phyloP scores from a whole-genome alignment of 2,797 vertebrate species.

The Nasua narica region DNA sequence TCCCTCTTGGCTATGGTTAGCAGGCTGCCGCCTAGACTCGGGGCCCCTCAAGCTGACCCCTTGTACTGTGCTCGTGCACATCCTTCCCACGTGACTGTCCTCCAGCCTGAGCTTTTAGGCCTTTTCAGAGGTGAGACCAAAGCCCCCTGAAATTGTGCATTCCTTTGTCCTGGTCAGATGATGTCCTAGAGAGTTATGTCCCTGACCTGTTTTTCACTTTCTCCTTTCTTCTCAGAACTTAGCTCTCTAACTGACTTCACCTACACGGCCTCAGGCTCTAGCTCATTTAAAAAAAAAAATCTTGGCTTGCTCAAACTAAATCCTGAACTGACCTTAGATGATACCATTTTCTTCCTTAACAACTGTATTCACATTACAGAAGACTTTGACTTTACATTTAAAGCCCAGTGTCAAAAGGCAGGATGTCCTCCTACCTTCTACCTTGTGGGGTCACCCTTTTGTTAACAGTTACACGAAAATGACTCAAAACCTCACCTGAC shows the following conservation, averaged over 20 bases:
- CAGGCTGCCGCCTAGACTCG: not conserved
- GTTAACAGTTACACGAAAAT: not conserved
- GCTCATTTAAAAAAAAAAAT: not conserved
- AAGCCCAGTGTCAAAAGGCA: constrained; percentile 37
- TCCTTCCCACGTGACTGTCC: not conserved
- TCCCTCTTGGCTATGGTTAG: not conserved
- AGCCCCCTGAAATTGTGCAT: not conserved
- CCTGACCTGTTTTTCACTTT: not conserved
- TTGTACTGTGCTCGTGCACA: no score
- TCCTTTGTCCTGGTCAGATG: not conserved
- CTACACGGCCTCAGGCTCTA: not conserved
- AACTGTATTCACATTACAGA: not conserved
- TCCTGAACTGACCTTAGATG: constrained; percentile 44
- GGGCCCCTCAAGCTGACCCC: no score
- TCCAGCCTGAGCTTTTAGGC: not conserved
- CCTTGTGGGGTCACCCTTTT: not conserved
- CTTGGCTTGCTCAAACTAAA: constrained; percentile 46
- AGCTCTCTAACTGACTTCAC: not conserved
- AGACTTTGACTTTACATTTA: constrained; percentile 8
- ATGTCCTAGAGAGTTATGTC: not conserved
- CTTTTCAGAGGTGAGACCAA: not conserved
- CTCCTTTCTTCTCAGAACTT: not conserved
- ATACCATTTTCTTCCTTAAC: constrained; percentile 17
- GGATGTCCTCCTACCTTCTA: not conserved
- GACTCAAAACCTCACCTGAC: not conserved